These are phyloP conservation scores for Quadriops clusia DNA, from an alignment of 2,888 invertebrate genomes.

Conservation along the genomic window DNA sequence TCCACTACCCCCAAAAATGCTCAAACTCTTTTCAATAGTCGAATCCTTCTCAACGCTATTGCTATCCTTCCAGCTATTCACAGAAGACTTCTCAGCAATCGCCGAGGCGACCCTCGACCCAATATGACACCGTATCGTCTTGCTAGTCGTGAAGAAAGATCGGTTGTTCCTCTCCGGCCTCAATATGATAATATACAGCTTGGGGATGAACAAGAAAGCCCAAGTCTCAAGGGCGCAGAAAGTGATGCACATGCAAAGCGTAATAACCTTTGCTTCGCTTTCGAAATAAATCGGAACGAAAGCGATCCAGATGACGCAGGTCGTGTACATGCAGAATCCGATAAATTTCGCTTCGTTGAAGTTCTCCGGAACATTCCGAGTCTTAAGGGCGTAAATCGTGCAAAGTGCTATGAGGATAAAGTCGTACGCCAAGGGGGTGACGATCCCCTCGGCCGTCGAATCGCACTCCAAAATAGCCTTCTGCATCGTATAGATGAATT, in stretches of 20 bases:
- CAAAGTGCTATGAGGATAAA: slow-evolving; percentile 59
- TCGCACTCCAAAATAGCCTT: slow-evolving; percentile 53
- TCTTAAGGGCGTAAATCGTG: slow-evolving; percentile 66
- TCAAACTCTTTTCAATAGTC: slow-evolving; percentile 8
- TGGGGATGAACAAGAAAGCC: slow-evolving; percentile 61
- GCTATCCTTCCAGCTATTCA: slow-evolving; percentile 27
- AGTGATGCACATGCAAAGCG: slow-evolving; percentile 57
- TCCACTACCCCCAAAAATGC: too few species aligned
- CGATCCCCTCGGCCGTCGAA: slow-evolving; percentile 44
- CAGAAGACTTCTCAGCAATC: slow-evolving; percentile 32
- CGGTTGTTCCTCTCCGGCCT: slow-evolving; percentile 67
- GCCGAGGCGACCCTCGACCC: slow-evolving; percentile 42
- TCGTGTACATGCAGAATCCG: slow-evolving; percentile 72
- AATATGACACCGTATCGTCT: slow-evolving; percentile 58
- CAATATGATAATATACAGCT: slow-evolving; percentile 62
- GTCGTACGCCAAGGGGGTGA: slow-evolving; percentile 58
- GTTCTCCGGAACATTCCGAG: slow-evolving; percentile 69
- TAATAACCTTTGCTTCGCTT: slow-evolving; percentile 47
- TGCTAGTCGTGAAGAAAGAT: slow-evolving; percentile 60
- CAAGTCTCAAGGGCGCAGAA: slow-evolving; percentile 61
- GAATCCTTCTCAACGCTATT: slow-evolving; percentile 18
- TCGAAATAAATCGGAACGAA: slow-evolving; percentile 69
- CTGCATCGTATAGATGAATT: slow-evolving; percentile 39
- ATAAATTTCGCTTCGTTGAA: slow-evolving; percentile 68
- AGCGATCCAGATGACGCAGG: slow-evolving; percentile 67